Conservation (phyloP, 2,888 invertebrate species). For the Tenthredo scrophulariae region DNA sequence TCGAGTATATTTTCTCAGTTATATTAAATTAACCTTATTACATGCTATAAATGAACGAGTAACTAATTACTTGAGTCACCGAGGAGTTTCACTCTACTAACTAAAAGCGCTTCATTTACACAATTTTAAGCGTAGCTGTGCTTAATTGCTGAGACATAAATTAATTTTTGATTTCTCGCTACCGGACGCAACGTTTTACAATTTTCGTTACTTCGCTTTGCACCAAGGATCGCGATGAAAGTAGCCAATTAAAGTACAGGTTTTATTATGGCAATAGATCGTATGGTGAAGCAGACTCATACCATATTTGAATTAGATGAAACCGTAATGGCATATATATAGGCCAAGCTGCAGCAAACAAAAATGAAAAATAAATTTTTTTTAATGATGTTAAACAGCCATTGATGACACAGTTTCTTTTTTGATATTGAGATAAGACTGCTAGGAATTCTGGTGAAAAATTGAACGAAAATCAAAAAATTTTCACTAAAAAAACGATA, state of each 20-base stretch:
- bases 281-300: background rate
- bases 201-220: background rate
- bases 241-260: slow-evolving; percentile 24
- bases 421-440: background rate
- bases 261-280: slow-evolving; percentile 35
- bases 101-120: slow-evolving; percentile 12
- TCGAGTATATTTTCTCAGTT: slow-evolving; percentile 2
- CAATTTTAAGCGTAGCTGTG: slow-evolving; percentile 39
- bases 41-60: slow-evolving; percentile 34
- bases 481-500: background rate
- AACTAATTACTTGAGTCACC: slow-evolving; percentile 36
- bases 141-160: slow-evolving; percentile 35
- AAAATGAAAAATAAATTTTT: background rate
- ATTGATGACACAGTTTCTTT: too few relatives aligned
- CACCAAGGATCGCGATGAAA: slow-evolving; percentile 13
- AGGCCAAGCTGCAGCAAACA: background rate
- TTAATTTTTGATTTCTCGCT: background rate
- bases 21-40: slow-evolving; percentile 43
- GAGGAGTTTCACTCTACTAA: slow-evolving; percentile 19
- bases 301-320: slow-evolving; percentile 15
- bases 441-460: background rate
- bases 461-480: background rate
- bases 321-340: background rate
- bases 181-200: background rate
- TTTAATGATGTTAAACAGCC: background rate